Base-by-base conservation (phyloP, 1,140 invertebrate species). In the Drosophila baimaii region DNA sequence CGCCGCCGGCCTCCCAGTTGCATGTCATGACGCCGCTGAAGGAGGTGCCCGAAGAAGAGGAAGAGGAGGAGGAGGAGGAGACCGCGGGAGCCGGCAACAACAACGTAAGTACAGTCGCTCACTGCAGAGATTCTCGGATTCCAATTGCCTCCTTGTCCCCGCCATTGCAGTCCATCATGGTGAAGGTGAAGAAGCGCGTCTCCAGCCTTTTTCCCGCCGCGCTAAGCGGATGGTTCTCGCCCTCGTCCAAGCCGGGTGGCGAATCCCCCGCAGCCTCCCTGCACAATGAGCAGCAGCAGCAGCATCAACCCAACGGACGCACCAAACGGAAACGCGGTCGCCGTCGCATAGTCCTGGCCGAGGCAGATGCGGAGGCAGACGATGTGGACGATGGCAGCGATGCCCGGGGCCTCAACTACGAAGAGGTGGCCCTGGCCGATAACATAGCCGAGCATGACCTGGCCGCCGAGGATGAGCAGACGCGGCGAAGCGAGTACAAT, bases 181-280 rank as follows among this genome's bases (percentile, higher is more conserved):
- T 79, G 17, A 92, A 89, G 71, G 62, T 91, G 33, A 89, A 82
- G 37, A 83, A 62, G 39, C 77, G 84, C 10, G 77, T 92, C 2
- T 80, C 88, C 4, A 90, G 77, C 57, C 92, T 92, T 43, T 31
- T 92, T 13, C 77, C 91, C 19, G 65, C 66, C 25, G 78, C 82
- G 15, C 13, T 92, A 0, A 73, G 72, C 54, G 89, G 79, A 59
- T 92, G 91, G 91, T 92, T 92, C 55, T 89, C 89, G 51, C 85
- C 90, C 21, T 64, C 77, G 9, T 49, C 73, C 10, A 77, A 69
- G 15, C 13, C 33, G 4, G 35, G 29, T 5, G 12, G n/a, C 6
- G 27, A 59, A 8, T 25, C 44, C 19, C 9, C 49, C 10, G 17
- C 57, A 21, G 17, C 52, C 23, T 29, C 19, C 35, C 35, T 35